phyloP scores from a whole-genome alignment of 2,797 vertebrate genomes.

The Squalus acanthias region DNA sequence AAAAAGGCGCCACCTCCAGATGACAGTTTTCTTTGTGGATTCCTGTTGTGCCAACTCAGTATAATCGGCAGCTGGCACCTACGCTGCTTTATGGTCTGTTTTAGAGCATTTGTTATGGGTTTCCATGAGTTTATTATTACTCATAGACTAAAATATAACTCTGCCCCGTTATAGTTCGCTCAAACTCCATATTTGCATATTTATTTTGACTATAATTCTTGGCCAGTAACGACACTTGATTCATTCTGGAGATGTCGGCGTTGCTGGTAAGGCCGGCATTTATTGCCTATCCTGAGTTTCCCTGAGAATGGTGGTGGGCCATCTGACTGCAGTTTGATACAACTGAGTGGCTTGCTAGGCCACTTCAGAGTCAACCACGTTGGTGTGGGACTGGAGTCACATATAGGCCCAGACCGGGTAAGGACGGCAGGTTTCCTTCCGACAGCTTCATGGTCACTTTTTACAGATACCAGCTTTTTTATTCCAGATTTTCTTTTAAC shows the following conservation, averaged over 20 bases:
- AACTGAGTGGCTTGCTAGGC: neutral
- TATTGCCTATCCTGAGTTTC: neutral
- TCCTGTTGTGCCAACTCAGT: too few relatives aligned
- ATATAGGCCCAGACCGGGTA: neutral
- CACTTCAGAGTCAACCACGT: too few relatives aligned
- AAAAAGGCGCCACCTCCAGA: too few relatives aligned
- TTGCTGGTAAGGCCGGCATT: neutral
- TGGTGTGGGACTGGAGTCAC: neutral
- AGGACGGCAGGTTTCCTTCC: neutral
- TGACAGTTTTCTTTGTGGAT: too few relatives aligned
- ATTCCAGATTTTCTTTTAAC: neutral
- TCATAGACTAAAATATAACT: neutral
- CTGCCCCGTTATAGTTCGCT: neutral
- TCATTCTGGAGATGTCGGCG: neutral
- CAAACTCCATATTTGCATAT: neutral
- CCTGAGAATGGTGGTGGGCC: neutral
- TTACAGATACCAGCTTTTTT: too few relatives aligned
- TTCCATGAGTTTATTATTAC: too few relatives aligned
- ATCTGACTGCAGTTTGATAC: too few relatives aligned
- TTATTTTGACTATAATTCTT: neutral
- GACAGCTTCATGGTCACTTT: too few relatives aligned
- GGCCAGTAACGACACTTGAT: neutral
- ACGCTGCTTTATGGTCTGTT: too few relatives aligned
- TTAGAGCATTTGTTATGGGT: too few relatives aligned
- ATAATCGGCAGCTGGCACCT: too few relatives aligned